Percentiles rank a stretch among this genome's conserved stretches.
Evolutionary conservation across 2,797 vertebrate genomes (phyloP).

Genomic region (Siniperca scherzeri): DNA sequence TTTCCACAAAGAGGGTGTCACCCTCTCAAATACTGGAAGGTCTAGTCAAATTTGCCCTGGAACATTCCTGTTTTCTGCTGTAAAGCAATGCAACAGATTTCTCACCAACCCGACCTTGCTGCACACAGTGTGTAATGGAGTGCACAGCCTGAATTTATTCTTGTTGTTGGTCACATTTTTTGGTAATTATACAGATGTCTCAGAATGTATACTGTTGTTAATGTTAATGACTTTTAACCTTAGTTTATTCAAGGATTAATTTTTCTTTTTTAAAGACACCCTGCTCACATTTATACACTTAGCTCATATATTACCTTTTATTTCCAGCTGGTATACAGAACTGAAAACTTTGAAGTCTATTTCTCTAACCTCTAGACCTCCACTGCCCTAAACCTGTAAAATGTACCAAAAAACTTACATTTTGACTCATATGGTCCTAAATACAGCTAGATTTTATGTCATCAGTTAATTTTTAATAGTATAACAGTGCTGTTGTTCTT

Average conservation of each 20-base stretch:
- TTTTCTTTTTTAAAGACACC: neutral
- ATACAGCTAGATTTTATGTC: neutral
- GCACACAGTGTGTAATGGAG: neutral
- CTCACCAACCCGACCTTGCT: too few species aligned
- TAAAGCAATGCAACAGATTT: neutral
- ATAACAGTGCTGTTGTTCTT: neutral
- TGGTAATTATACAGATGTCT: neutral
- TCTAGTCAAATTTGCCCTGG: neutral
- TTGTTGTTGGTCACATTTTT: neutral
- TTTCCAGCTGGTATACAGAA: neutral
- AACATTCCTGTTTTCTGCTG: neutral
- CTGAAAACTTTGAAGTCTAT: neutral
- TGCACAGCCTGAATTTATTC: neutral
- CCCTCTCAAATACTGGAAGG: neutral
- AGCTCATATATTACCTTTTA: neutral
- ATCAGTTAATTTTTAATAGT: neutral
- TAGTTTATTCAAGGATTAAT: neutral
- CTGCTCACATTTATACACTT: neutral
- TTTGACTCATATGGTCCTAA: neutral
- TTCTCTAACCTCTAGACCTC: neutral
- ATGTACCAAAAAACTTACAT: neutral
- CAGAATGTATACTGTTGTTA: neutral
- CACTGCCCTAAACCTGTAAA: neutral
- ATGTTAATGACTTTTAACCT: neutral
- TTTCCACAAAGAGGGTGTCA: slow-evolving; percentile 5